Base-by-base conservation (phyloP, 2,113 vertebrate genomes). In the Clupea harengus region DNA sequence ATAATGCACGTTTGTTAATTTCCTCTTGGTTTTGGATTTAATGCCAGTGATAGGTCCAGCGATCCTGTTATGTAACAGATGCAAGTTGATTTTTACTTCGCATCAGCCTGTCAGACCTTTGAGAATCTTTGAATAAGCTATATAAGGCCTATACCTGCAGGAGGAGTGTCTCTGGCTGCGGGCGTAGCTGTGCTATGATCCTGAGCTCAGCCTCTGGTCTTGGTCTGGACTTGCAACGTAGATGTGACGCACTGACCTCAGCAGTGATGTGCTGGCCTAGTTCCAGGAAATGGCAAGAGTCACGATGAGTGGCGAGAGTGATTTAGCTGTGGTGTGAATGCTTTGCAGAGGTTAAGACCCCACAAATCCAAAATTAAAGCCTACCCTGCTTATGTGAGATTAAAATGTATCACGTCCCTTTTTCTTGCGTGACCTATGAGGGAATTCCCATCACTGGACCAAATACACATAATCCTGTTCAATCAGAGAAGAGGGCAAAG, bases 321-420 rank as follows among this genome's bases (percentile, higher is more conserved):
- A 52, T 86, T 86, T 86, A 84, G 64, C 72, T 0, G 20, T 67
- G 18, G 82, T 84, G 86, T 87, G 52, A 81, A 81, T 84, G 80
- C 52, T 45, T 50, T 64, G 25, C 25, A 81, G 75, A 84, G 86
- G n/a, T 87, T 87, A 87, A 64, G 82, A 84, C 82, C 72, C n/a
- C 25, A 46, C 67, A 81, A 81, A 84, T 45, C 52, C 17, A 45
- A 86, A 87, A 4, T 20, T 52, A 80, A 83, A 83, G 83, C 75
- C 32, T 28, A 2, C 18, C 46, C 28, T 67, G 82, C 52, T 84
- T 87, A 67, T 84, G 46, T 45, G 18, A 84, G 75, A 87, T 84
- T 84, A 81, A 81, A 52, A 45, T 25, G 47, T 67, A 81, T 46
- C 49, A 80, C 20, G 45, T 17, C 44, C 9, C 6, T 18, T 32